Percentiles rank a stretch among this genome's conserved stretches.
phyloP scores from a whole-genome alignment of 1,140 invertebrate species.

The Carcinoscorpius rotundicauda region DNA sequence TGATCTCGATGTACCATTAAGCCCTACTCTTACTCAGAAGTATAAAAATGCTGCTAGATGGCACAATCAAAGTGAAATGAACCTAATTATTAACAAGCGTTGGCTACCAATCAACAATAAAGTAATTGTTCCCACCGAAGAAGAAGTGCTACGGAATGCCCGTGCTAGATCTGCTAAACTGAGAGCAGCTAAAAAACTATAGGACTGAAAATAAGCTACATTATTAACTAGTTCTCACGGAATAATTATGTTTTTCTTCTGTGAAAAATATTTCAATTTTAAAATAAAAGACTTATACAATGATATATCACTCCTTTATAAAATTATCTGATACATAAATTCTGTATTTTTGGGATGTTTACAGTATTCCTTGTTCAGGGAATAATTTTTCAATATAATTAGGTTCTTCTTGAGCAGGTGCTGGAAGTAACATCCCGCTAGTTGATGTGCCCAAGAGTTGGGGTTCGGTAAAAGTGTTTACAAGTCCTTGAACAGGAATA shows the following conservation, averaged over 20 bases:
- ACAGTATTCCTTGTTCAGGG: too few species aligned
- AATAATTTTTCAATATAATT: too few species aligned
- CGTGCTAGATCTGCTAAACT: slow-evolving; percentile 76
- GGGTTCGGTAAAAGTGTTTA: too few species aligned
- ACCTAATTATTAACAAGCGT: slow-evolving; percentile 42
- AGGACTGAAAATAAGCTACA: background rate
- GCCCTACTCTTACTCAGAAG: slow-evolving; percentile 26
- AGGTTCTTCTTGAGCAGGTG: too few species aligned
- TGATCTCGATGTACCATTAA: slow-evolving; percentile 42
- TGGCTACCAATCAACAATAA: slow-evolving; percentile 73
- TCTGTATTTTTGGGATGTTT: background rate
- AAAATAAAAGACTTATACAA: background rate
- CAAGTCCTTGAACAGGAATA: too few species aligned
- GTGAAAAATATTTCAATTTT: background rate
- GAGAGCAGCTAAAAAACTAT: slow-evolving; percentile 55
- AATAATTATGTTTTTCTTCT: background rate
- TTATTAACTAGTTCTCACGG: background rate
- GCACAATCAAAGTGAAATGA: slow-evolving; percentile 42
- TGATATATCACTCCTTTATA: background rate
- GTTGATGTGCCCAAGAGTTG: too few species aligned
- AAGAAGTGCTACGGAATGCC: slow-evolving; percentile 66
- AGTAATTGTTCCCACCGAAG: slow-evolving; percentile 53
- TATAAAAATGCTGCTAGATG: slow-evolving; percentile 24
- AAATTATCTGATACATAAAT: background rate
- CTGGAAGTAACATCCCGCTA: too few species aligned